Evolutionary conservation across 2,797 vertebrate species (phyloP).

Genomic region (Pipistrellus nathusii): DNA sequence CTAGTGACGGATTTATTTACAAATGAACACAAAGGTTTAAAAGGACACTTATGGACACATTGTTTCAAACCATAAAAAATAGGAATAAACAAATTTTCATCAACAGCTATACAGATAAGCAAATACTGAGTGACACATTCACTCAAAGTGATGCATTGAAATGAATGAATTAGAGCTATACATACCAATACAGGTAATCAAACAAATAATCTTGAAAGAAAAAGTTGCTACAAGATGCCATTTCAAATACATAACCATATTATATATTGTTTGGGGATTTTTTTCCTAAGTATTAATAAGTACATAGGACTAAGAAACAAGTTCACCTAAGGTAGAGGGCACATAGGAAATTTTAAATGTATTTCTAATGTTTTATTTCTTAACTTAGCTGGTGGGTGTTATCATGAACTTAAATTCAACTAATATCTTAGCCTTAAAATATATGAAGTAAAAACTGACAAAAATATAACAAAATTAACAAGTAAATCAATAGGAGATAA

Average conservation of each 20-base stretch:
- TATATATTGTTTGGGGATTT: neutral
- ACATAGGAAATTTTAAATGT: neutral
- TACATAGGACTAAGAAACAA: neutral
- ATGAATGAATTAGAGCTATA: neutral
- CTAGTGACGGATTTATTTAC: neutral
- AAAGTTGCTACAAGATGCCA: neutral
- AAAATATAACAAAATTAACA: slow-evolving; percentile 16
- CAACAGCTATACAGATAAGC: neutral
- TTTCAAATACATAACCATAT: neutral
- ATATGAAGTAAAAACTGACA: neutral
- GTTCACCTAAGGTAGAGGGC: neutral
- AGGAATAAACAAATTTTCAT: slow-evolving; percentile 14
- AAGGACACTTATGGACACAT: neutral
- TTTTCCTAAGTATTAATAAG: neutral
- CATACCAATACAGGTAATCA: neutral
- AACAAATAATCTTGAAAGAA: neutral
- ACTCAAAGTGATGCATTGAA: neutral
- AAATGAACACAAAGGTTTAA: neutral
- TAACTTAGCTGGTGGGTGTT: neutral
- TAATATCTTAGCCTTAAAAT: slow-evolving; percentile 29
- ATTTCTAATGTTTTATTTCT: slow-evolving; percentile 6
- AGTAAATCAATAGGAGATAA: neutral
- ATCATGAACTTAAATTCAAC: neutral
- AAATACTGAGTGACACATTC: neutral
- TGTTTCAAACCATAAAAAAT: neutral